Base-by-base conservation (phyloP, 2,113 vertebrate species). In the Nannobrachium achirus region DNA sequence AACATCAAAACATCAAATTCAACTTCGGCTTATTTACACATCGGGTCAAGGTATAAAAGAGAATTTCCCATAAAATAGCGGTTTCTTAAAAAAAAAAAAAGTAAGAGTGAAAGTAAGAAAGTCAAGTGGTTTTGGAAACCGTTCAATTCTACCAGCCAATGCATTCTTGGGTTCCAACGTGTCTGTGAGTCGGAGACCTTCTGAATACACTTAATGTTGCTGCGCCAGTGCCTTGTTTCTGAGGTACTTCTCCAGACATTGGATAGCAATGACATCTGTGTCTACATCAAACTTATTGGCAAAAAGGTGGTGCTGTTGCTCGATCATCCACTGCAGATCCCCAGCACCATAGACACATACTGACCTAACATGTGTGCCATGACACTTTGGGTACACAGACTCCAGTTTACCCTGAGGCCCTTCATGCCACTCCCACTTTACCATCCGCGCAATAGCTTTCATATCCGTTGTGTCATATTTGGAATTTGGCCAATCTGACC, bases 241-340 rank as follows among this genome's bases (percentile, higher is more conserved):
- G 60, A 98, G 89, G 82, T 96, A 79, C 56, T 93, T 93, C 66
- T 97, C 96, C 76, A 98, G 84, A 68, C 95, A 98, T 57, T 93
- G 93, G 50, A 97, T 58, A 11, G 93, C 92, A 69, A 94, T 87
- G 20, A 89, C 84, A 71, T 97, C 95, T 0, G 84, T 73, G 7
- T 95, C 92, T 0, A 57, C 57, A 50, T 98, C 96, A 76, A 98
- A 97, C 83, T 98, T 97, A 61, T 98, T 98, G 67, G 94, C 96
- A 86, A 97, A 97, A 9, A 98, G 88, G 70, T 98, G 96, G 66
- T 93, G 95, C 3, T 93, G 89, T 10, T 68, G 71, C n/a, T n/a
- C n/a, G 13, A 92, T 19, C 60, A 98, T 82, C 94, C 95, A 96
- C 19, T 83, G 88, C 76, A 98, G 83, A 79, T 98, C 96, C 14